Base-by-base conservation (phyloP, 2,797 vertebrate genomes). In the Scomberomorus guttatus region DNA sequence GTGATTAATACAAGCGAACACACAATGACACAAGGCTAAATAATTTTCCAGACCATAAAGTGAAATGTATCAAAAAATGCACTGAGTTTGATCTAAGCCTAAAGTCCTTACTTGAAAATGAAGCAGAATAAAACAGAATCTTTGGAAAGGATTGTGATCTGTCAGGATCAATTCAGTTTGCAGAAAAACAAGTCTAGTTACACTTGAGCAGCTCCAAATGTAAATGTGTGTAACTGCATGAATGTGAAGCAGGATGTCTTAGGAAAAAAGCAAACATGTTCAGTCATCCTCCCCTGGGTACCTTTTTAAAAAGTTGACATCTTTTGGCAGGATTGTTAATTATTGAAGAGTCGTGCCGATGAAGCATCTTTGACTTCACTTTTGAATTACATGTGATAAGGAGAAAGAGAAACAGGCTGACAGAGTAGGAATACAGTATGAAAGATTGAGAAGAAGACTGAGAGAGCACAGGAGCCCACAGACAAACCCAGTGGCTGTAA, bases 401-500 rank as follows among this genome's bases (percentile, higher is more conserved):
- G 32, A 69, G 52, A 63, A 72, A 72, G 60, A 70, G 72, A 85
- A 87, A 75, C 59, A 48, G 44, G 56, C 71, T 68, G 78, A 84
- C 71, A 15, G 59, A 64, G 67, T 51, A 62, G 44, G 68, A 84
- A 81, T 71, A 48, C 60, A 71, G 48, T 13, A 13, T 60, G 62
- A 77, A 58, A 11, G 27, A 85, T 76, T 51, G 72, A 67, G 81
- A 72, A 37, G 60, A 72, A 54, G 34, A 69, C 72, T n/a, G 58
- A 72, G 81, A 20, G 75, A 69, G 68, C 50, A 62, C 50, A 56
- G 83, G 54, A 76, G 83, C 82, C 83, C 80, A 83, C 80, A 88
- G 86, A 92, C 84, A 84, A 81, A 89, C 87, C 93, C 89, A 84
- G 72, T 79, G 79, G 89, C 90, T 90, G 87, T 91, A 92, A 92